Base-by-base conservation (phyloP, 2,888 invertebrate genomes). In the Drosophila leonis region DNA sequence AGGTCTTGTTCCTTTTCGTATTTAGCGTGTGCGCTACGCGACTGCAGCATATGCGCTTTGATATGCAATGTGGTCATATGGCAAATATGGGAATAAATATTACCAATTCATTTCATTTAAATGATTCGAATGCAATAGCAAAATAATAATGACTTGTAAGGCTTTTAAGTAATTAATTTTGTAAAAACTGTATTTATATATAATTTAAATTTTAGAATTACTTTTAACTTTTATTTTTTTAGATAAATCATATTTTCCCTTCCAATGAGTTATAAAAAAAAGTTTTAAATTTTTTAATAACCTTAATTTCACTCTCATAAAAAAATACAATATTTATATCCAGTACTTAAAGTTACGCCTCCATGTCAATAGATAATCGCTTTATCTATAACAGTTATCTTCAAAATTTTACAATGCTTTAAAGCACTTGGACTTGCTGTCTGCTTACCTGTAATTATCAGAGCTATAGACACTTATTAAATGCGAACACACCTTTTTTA, bases 1-100 rank as follows among this genome's bases (percentile, higher is more conserved):
- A 75, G 74, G 80, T 84, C 49, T 71, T 69, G 69, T 72, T 75
- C 67, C 72, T 69, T 64, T 57, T 66, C 60, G 29, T 60, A 56
- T 70, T 31, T 31, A 37, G 39, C 48, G 41, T 60, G 52, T 75
- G 65, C 73, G 51, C 86, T 80, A 29, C 73, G 5, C 13, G 8
- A 8, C 8, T 7, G 20, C 20, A 68, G 78, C 61, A 60, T 72
- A 20, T 20, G 29, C 15, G 52, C 46, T 35, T 27, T 44, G 1
- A 2, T 2, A 49, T 33, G 12, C 12, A 12, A 12, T 5, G 12
- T 20, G 20, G 12, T 20, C 10, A 20, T 48, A 4, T 27, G 10
- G 5, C 29, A 48, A 31, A 48, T 18, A n/a, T 29, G n/a, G n/a
- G n/a, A 0, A 48, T 9, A 31, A 18, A 46, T 9, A n/a, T n/a